A percentile compares a stretch with the other conserved stretches of the same genome.
These are phyloP conservation scores for Poeciliopsis turrubarensis DNA, from an alignment of 2,113 vertebrate genomes.

Conservation along the genomic window DNA sequence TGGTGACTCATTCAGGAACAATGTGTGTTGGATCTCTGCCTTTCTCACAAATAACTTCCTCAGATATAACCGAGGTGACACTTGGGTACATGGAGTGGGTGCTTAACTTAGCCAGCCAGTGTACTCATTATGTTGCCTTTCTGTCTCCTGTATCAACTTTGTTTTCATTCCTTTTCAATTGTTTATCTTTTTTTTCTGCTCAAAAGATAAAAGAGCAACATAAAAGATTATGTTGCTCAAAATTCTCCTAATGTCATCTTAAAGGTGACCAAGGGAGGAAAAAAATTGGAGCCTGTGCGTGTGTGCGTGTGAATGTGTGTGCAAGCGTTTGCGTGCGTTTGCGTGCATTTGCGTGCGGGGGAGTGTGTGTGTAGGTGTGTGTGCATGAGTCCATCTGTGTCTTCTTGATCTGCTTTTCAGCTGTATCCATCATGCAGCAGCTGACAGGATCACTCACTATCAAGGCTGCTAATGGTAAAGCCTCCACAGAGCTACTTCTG, in stretches of 20 bases:
- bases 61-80: not conserved
- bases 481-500: not conserved
- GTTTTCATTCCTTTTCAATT: conserved; percentile 4
- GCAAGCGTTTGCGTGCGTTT: not conserved
- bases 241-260: conserved; percentile 40
- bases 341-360: conserved; percentile 5
- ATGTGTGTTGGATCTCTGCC: not conserved
- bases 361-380: not conserved
- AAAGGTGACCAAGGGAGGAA: conserved; percentile 44
- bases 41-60: conserved; percentile 4
- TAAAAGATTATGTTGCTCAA: conserved; percentile 54
- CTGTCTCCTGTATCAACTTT: not conserved
- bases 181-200: conserved; percentile 19
- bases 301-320: not conserved
- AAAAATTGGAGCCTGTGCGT: not conserved
- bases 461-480: not conserved
- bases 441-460: not conserved
- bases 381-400: conserved; percentile 1
- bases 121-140: not conserved
- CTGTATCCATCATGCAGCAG: not conserved
- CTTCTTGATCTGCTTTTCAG: not conserved
- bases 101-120: conserved; percentile 8
- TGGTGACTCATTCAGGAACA: conserved; percentile 2
- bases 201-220: no score
- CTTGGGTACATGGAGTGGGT: conserved; percentile 1